These are phyloP conservation scores for Sphaerodactylus townsendi DNA, from an alignment of 2,113 vertebrate genomes.

Conservation along the genomic window DNA sequence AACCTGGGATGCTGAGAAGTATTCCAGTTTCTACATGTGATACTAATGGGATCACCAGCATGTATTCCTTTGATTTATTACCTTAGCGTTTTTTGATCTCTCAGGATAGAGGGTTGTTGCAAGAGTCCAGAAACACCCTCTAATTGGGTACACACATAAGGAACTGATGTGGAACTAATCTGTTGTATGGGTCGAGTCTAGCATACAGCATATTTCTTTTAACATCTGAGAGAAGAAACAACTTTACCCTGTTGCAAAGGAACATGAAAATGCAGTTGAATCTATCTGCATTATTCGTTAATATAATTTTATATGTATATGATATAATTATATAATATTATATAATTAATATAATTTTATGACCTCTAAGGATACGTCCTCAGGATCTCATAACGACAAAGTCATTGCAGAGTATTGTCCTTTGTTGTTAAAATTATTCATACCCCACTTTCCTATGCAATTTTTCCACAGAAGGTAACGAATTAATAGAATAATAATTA, in stretches of 20 bases:
- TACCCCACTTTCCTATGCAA: no score
- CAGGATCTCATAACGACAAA: not conserved
- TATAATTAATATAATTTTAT: no score
- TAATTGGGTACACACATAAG: conserved; percentile 31
- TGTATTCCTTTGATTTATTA: conserved; percentile 39
- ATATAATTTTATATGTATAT: no score
- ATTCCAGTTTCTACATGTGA: conserved; percentile 25
- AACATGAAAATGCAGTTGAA: conserved; percentile 35
- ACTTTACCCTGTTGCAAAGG: conserved; percentile 40
- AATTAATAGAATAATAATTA: no score
- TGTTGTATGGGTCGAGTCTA: conserved; percentile 13
- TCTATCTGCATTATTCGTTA: not conserved
- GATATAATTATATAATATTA: no score
- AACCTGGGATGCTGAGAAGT: conserved; percentile 42
- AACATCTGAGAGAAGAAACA: conserved; percentile 52
- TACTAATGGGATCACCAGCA: conserved; percentile 50
- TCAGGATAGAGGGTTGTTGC: conserved; percentile 30
- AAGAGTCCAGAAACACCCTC: conserved; percentile 16
- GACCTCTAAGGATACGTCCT: not conserved
- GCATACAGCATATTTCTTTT: conserved; percentile 43
- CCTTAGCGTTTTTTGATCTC: conserved; percentile 12
- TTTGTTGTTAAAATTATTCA: not conserved
- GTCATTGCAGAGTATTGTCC: not conserved
- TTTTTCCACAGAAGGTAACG: no score
- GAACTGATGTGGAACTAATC: conserved; percentile 52